Evolutionary conservation across 1,140 invertebrate genomes (phyloP), one percentile per base, ranked within the genome.

Genomic region (Euwallacea fornicatus): DNA sequence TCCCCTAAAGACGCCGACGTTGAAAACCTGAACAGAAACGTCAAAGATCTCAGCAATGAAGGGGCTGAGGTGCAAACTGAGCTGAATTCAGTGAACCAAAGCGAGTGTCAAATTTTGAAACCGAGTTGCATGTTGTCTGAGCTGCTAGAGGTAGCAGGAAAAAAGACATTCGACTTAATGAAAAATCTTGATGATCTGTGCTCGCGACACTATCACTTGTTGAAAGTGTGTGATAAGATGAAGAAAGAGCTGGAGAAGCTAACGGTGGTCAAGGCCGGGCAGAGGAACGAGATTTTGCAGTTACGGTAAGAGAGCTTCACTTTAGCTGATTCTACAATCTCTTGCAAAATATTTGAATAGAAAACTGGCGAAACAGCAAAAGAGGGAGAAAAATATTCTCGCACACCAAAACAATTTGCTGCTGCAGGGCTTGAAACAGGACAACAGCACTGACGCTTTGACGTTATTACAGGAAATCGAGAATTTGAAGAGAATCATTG

Each of bases 61-160:
- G 83, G 90, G 11, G 89, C 88, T 0, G 81, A 84, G 43, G 79
- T 91, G 13, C 89, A 91, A 80, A 87, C 89, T 0, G 89, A 91
- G 76, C 80, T 89, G n/a, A 88, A 85, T 78, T 78, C 86, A 2
- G 86, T 87, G 0, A 84, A 85, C 16, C 82, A 90, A 50, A 85
- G 88, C 59, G 89, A 91, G 81, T 91, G 90, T 71, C 89, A 91
- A 75, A 88, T 89, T 0, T 88, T 88, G 60, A 89, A 91, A 77
- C 82, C 87, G 47, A 84, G 83, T 65, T 82, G 83, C 1, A 83
- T 84, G 42, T 73, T 85, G 15, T 77, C 80, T 8, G 84, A 86
- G 80, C 85, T 88, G 56, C 75, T 90, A 13, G 89, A 90, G 61
- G 80, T 82, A 55, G 87, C 88, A 78, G 80, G 80, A 68, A 77